These are phyloP conservation scores for Saguinus midas DNA, from an alignment of 2,113 vertebrate genomes.

Conservation along the genomic window DNA sequence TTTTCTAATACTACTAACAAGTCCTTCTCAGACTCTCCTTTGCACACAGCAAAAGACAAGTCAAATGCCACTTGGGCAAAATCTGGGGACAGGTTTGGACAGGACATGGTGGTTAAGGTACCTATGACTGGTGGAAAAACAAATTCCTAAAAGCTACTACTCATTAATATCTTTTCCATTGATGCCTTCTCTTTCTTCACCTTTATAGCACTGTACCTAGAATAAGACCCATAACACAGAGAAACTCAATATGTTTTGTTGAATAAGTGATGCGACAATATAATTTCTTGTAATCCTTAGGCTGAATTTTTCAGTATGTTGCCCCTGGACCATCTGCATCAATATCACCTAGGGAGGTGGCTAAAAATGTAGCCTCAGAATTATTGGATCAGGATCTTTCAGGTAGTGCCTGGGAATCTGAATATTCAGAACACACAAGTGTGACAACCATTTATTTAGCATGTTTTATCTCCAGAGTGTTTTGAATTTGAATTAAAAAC, in stretches of 20 bases:
- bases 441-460: background rate
- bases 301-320: background rate
- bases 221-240: background rate
- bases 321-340: background rate
- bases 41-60: background rate
- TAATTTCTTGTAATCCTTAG: background rate
- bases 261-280: slow-evolving; percentile 8
- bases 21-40: background rate
- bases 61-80: background rate
- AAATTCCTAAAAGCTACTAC: background rate
- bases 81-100: background rate
- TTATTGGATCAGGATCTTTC: background rate
- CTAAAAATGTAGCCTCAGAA: background rate
- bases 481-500: slow-evolving; percentile 20
- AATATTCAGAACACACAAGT: background rate
- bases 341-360: background rate
- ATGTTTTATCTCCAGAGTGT: background rate
- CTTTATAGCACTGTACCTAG: background rate
- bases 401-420: background rate
- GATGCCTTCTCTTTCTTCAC: background rate
- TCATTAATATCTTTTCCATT: background rate
- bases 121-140: background rate
- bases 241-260: background rate
- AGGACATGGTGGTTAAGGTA: background rate
- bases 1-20: background rate